Evolutionary conservation across 2,113 vertebrate species (phyloP).

Genomic region (Corydoras sp.): DNA sequence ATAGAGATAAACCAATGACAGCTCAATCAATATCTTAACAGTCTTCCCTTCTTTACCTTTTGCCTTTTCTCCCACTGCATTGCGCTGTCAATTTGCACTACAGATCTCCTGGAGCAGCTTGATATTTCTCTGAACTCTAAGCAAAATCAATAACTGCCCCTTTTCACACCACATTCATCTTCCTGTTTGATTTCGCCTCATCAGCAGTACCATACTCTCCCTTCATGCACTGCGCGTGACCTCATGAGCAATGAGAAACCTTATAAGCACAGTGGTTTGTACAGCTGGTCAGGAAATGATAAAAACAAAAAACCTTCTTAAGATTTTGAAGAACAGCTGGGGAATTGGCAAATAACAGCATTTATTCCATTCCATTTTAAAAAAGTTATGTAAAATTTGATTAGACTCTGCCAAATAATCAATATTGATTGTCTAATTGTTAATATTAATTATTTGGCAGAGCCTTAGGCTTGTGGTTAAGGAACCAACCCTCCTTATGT

Average conservation of each 20-base stretch:
- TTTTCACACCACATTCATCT: constrained; percentile 57
- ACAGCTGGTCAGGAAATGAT: constrained; percentile 36
- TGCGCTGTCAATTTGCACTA: background rate
- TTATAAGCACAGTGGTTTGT: constrained; percentile 37
- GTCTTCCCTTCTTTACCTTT: background rate
- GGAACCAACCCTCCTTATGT: no score
- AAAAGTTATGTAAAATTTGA: no score
- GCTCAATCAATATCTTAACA: no score
- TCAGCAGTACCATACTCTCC: constrained; percentile 49
- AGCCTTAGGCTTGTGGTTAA: no score
- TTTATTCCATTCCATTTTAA: no score
- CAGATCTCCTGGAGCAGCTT: constrained; percentile 36
- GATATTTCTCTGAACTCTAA: constrained; percentile 51
- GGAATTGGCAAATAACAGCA: no score
- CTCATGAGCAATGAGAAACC: constrained; percentile 42
- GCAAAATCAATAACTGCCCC: constrained; percentile 56
- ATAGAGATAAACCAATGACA: no score
- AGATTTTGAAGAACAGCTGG: background rate
- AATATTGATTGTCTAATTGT: no score
- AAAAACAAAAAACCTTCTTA: no score
- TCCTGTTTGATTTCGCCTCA: constrained; percentile 58
- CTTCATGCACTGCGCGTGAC: constrained; percentile 38
- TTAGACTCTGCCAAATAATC: no score
- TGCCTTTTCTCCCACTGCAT: background rate
- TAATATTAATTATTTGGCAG: no score